Evolutionary conservation across 2,888 invertebrate species (phyloP).

Genomic region (Drosophila birchii): DNA sequence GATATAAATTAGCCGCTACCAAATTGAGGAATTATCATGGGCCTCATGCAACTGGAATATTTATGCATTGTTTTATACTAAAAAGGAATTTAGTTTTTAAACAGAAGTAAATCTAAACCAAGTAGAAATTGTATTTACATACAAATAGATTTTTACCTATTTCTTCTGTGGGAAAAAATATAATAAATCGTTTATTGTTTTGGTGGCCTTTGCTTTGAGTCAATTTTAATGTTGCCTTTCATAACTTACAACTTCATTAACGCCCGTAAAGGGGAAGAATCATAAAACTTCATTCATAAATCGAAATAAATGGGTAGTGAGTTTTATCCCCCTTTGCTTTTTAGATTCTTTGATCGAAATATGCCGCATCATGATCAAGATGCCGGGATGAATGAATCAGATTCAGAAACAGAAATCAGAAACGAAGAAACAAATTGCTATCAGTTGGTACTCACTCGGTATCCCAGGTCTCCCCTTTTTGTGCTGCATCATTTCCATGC

Average conservation of each 20-base stretch:
- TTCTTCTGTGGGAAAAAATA: neutral
- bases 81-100: neutral
- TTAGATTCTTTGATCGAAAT: conserved; percentile 50
- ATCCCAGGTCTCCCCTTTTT: conserved; percentile 37
- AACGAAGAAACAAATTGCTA: conserved; percentile 61
- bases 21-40: conserved; percentile 25
- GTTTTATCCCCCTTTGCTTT: neutral
- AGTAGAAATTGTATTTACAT: neutral
- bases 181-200: neutral
- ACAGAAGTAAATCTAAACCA: neutral
- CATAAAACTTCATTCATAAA: conserved; percentile 67
- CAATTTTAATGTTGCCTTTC: conserved; percentile 36
- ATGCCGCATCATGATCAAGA: conserved; percentile 60
- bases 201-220: neutral
- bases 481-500: conserved; percentile 74
- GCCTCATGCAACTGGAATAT: conserved; percentile 17
- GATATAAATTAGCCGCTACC: conserved; percentile 47
- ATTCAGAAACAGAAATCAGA: conserved; percentile 41
- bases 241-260: conserved; percentile 70
- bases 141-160: neutral
- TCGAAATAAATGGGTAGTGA: conserved; percentile 26
- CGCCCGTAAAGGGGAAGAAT: conserved; percentile 33
- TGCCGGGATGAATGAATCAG: conserved; percentile 61
- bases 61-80: neutral
- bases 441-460: conserved; percentile 41